Evolutionary conservation across 1,140 invertebrate genomes (phyloP).

Genomic region (Nilaparvata lugens): DNA sequence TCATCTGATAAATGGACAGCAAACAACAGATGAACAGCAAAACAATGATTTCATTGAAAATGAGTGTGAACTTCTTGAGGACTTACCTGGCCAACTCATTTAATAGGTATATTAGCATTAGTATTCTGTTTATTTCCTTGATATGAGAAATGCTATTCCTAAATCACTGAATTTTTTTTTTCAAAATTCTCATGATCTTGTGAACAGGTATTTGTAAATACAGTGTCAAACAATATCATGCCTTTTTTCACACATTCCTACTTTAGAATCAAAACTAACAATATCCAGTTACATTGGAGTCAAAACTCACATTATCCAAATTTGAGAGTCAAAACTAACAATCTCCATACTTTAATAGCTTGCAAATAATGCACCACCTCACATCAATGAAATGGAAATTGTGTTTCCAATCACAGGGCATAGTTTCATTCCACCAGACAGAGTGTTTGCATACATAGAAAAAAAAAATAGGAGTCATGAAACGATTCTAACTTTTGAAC

Average conservation of each 20-base stretch:
- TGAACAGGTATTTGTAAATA: background rate
- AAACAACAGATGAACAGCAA: no score
- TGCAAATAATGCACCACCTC: conserved; percentile 15
- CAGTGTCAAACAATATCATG: background rate
- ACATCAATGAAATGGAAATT: conserved; percentile 25
- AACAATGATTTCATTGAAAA: no score
- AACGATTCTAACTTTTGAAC: background rate
- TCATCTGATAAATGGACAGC: no score
- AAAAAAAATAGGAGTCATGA: background rate
- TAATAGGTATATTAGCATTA: background rate
- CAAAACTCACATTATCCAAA: background rate
- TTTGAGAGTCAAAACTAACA: background rate
- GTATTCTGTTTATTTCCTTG: background rate
- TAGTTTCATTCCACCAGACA: conserved; percentile 28
- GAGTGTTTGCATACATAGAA: conserved; percentile 31
- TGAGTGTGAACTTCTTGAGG: no score
- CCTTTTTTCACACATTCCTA: background rate
- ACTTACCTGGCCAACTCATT: background rate
- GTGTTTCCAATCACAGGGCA: conserved; percentile 27
- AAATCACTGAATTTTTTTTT: background rate
- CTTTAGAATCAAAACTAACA: background rate
- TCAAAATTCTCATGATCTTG: background rate
- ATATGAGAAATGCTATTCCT: background rate
- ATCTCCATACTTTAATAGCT: conserved; percentile 22
- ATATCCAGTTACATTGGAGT: background rate